These are phyloP conservation scores for Halichoerus grypus DNA, from an alignment of 2,113 vertebrate genomes.

Conservation along the genomic window DNA sequence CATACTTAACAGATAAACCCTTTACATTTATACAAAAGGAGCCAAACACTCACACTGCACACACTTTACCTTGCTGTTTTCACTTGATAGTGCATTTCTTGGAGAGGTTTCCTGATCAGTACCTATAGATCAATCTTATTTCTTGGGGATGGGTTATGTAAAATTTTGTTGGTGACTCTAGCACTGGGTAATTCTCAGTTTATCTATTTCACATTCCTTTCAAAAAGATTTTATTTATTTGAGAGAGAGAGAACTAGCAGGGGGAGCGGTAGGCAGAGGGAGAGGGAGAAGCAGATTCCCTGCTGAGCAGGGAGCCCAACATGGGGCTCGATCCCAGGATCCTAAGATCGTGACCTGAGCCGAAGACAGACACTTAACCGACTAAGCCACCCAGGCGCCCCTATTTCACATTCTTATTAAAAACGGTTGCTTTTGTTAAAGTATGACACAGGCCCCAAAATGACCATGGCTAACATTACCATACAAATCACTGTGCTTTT, in stretches of 20 bases:
- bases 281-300: too few species aligned
- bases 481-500: neutral
- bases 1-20: neutral
- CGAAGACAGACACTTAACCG: neutral
- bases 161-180: slow-evolving; percentile 6
- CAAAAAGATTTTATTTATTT: neutral
- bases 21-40: neutral
- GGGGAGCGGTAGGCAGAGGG: neutral
- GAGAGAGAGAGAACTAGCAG: neutral
- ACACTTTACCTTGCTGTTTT: neutral
- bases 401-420: neutral
- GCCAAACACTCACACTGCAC: neutral
- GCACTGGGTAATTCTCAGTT: neutral
- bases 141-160: neutral
- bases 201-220: neutral
- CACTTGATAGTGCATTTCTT: neutral
- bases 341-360: neutral
- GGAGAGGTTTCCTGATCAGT: neutral
- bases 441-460: neutral
- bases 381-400: neutral
- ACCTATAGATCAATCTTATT: neutral
- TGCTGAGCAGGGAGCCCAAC: neutral
- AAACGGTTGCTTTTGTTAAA: neutral
- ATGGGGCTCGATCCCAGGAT: neutral
- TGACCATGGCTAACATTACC: neutral